phyloP scores from a whole-genome alignment of 2,888 invertebrate genomes.

The Melinaea menophilus region DNA sequence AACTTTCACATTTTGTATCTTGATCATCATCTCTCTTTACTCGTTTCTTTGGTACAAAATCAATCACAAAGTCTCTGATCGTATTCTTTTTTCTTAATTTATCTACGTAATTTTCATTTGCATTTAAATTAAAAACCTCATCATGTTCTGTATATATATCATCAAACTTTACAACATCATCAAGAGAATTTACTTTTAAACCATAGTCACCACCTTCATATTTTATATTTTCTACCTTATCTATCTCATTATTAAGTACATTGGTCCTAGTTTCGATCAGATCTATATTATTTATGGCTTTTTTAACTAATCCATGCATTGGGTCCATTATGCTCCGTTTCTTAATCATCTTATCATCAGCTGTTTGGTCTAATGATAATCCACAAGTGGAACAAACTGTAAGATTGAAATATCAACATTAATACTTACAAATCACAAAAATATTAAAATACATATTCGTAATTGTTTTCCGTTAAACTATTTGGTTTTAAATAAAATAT shows the following conservation, averaged over 20 bases:
- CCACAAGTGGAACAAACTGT: slow-evolving; percentile 58
- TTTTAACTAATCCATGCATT: slow-evolving; percentile 29
- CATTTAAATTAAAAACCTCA: slow-evolving; percentile 38
- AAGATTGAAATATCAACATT: slow-evolving; percentile 39
- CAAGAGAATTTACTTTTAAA: slow-evolving; percentile 24
- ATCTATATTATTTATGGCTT: slow-evolving; percentile 42
- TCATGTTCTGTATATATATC: slow-evolving; percentile 42
- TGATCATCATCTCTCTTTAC: slow-evolving; percentile 47
- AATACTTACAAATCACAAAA: not conserved
- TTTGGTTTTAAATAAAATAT: too few species aligned
- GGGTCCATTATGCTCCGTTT: slow-evolving; percentile 35
- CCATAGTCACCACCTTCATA: slow-evolving; percentile 27
- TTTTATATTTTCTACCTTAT: slow-evolving; percentile 30
- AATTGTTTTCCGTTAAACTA: too few species aligned
- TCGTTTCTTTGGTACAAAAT: slow-evolving; percentile 37
- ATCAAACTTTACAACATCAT: slow-evolving; percentile 34
- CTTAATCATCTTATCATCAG: slow-evolving; percentile 47
- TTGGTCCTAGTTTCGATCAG: slow-evolving; percentile 42
- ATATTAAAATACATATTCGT: not conserved
- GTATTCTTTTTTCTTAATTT: slow-evolving; percentile 29
- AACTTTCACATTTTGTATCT: slow-evolving; percentile 44
- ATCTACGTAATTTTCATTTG: slow-evolving; percentile 39
- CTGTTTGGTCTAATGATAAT: slow-evolving; percentile 46
- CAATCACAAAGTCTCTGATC: slow-evolving; percentile 17
- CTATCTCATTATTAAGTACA: slow-evolving; percentile 34